These are phyloP conservation scores for Ivindomyrus marchei DNA, from an alignment of 2,113 vertebrate species.

Conservation along the genomic window DNA sequence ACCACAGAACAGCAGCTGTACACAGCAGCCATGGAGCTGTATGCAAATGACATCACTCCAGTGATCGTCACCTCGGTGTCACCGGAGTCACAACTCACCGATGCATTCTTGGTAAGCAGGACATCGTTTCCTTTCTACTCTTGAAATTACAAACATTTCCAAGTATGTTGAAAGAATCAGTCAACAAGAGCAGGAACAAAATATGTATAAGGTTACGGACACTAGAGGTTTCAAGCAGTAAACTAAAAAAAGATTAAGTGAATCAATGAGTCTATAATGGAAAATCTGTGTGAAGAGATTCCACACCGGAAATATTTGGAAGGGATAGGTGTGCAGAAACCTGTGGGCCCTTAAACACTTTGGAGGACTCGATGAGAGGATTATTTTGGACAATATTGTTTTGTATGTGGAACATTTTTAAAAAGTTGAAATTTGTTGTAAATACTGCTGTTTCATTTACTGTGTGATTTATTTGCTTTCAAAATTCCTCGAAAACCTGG, in stretches of 20 bases:
- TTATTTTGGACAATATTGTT: not conserved
- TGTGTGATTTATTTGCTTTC: not conserved
- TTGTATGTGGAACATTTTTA: not conserved
- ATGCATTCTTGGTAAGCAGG: slow-evolving; percentile 43
- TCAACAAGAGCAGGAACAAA: not conserved
- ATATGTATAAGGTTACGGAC: not conserved
- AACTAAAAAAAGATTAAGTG: not conserved
- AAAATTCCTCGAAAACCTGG: not conserved
- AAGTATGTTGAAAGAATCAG: not conserved
- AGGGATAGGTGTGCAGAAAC: not conserved
- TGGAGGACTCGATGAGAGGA: not conserved
- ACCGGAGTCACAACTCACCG: not conserved
- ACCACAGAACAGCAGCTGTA: slow-evolving; percentile 16
- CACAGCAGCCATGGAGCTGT: slow-evolving; percentile 43
- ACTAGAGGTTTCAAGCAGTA: not conserved
- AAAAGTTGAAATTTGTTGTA: not conserved
- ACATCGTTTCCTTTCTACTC: not conserved
- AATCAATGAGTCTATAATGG: not conserved
- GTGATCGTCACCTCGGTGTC: slow-evolving; percentile 42
- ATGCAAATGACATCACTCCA: slow-evolving; percentile 34
- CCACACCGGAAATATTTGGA: not conserved
- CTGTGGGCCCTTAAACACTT: not conserved
- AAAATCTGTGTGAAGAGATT: not conserved
- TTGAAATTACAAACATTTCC: not conserved
- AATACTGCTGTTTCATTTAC: not conserved